phyloP scores from a whole-genome alignment of 2,113 vertebrate genomes.

The Empidonax alnorum region DNA sequence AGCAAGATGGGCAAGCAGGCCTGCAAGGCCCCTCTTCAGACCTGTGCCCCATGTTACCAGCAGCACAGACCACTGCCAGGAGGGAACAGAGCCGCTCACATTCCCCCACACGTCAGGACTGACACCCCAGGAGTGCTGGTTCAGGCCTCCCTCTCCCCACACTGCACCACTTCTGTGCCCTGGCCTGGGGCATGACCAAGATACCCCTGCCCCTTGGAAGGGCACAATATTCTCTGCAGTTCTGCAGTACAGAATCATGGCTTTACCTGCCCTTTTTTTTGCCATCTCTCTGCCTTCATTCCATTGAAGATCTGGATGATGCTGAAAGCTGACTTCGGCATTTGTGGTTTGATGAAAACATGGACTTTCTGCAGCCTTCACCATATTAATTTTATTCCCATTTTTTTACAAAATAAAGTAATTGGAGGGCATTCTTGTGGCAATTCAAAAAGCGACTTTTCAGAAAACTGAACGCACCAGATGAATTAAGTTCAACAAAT shows the following conservation, averaged over 20 bases:
- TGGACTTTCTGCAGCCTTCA: neutral
- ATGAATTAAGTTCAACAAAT: neutral
- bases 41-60: neutral
- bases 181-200: neutral
- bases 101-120: too few relatives aligned
- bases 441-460: neutral
- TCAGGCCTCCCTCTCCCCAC: neutral
- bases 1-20: neutral
- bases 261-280: neutral
- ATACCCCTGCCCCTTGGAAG: neutral
- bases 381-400: neutral
- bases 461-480: neutral
- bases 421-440: neutral
- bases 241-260: neutral
- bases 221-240: neutral
- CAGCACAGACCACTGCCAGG: neutral
- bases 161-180: fast-evolving
- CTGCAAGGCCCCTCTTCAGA: neutral
- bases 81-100: neutral
- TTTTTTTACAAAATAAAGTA: neutral
- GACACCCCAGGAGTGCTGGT: too few relatives aligned
- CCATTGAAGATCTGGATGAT: neutral
- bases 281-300: neutral
- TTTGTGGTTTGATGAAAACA: neutral
- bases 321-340: neutral